Conservation (phyloP, 2,888 invertebrate species). For the Orthosia incerta region DNA sequence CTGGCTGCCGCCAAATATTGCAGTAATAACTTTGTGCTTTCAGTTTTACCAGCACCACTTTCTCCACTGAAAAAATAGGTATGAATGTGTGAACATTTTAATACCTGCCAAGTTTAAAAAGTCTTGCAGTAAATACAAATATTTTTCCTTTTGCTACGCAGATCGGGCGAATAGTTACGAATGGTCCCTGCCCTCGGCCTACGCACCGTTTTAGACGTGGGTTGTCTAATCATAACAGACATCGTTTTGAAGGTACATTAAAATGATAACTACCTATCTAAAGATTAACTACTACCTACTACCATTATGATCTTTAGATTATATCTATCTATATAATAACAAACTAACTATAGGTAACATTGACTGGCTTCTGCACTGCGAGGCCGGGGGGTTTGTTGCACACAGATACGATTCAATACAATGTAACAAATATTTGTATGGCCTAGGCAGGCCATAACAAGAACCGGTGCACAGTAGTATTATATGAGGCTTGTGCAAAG, state of each 20-base stretch:
- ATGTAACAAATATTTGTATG: no score
- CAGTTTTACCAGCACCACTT: slow-evolving; percentile 98
- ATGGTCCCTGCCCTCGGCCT: neutral
- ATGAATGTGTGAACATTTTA: neutral
- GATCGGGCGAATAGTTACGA: no score
- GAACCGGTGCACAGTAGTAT: no score
- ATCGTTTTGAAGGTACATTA: slow-evolving; percentile 14
- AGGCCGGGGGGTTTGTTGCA: neutral
- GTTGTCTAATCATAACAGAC: neutral
- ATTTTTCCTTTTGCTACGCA: no score
- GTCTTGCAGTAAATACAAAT: no score
- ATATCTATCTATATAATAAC: neutral
- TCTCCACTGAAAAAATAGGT: slow-evolving; percentile 94
- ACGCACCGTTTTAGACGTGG: neutral
- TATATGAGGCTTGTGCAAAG: no score
- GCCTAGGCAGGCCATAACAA: no score
- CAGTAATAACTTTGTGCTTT: slow-evolving; percentile 98
- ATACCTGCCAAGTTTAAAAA: no score
- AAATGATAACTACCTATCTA: slow-evolving; percentile 6
- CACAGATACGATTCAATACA: neutral
- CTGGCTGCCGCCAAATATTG: slow-evolving; percentile 98
- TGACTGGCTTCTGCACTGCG: neutral
- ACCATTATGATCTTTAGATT: slow-evolving; percentile 5
- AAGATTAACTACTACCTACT: neutral
- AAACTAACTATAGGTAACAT: neutral